These are phyloP conservation scores for Elegia similella DNA, from an alignment of 2,888 invertebrate species.

Conservation along the genomic window DNA sequence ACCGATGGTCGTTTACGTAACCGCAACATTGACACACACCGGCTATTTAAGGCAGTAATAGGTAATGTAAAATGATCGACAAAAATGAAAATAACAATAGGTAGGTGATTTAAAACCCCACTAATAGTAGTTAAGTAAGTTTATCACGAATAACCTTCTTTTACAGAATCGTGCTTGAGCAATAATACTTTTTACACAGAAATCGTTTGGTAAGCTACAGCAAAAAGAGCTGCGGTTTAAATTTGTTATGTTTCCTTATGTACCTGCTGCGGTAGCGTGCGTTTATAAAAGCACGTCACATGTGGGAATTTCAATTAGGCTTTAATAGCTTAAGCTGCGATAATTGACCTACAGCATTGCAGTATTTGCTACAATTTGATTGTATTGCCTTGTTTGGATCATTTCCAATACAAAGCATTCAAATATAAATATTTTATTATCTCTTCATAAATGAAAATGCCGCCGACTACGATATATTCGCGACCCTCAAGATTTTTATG, in stretches of 20 bases:
- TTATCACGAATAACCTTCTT: too few relatives aligned
- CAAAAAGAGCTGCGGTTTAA: not conserved
- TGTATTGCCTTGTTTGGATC: not conserved
- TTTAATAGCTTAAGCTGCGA: not conserved
- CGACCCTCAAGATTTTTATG: not conserved
- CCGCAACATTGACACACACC: slow-evolving; percentile 6
- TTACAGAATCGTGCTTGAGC: not conserved
- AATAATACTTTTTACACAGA: not conserved
- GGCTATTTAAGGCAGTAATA: not conserved
- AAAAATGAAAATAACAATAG: not conserved
- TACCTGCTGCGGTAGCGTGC: not conserved
- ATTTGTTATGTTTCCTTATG: not conserved
- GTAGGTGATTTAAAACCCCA: too few relatives aligned
- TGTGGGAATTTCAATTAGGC: not conserved
- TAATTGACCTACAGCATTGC: not conserved
- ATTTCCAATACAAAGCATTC: not conserved
- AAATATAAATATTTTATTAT: not conserved
- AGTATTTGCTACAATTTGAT: not conserved
- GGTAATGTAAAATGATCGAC: not conserved
- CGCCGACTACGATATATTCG: not conserved
- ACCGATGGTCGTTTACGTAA: slow-evolving; percentile 4
- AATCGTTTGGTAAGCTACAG: not conserved
- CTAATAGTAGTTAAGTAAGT: too few relatives aligned
- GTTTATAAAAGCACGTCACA: not conserved
- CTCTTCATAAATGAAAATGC: not conserved